Evolutionary conservation across 2,888 invertebrate genomes (phyloP).

Genomic region (Chorisops tibialis): DNA sequence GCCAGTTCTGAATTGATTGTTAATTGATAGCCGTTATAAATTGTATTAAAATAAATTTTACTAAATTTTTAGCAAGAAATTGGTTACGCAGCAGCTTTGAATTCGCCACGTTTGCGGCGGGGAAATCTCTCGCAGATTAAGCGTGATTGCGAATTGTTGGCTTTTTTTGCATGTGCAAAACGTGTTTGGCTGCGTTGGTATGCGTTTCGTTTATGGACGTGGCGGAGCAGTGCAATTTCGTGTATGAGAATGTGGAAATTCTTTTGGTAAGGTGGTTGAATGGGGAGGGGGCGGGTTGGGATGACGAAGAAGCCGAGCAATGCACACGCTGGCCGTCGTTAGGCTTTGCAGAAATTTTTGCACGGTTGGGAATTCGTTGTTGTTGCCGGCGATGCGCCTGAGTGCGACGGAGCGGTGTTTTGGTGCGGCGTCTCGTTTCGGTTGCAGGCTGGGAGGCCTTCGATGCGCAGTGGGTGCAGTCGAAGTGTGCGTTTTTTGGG

Average conservation of each 20-base stretch:
- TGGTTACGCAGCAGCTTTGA: too few relatives aligned
- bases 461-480: constrained; percentile 8
- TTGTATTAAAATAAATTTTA: too few relatives aligned
- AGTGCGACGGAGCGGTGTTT: background rate
- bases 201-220: constrained; percentile 17
- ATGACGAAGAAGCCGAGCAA: background rate
- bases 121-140: too few relatives aligned
- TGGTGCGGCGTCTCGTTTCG: constrained; percentile 7
- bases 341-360: background rate
- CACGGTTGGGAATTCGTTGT: background rate
- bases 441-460: background rate
- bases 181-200: constrained; percentile 22
- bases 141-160: too few relatives aligned
- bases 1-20: too few relatives aligned
- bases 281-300: background rate
- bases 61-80: too few relatives aligned
- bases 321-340: background rate
- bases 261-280: too few relatives aligned
- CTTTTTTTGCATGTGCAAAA: constrained; percentile 22
- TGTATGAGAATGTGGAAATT: too few relatives aligned
- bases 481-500: constrained; percentile 18
- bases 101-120: too few relatives aligned
- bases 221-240: too few relatives aligned
- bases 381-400: background rate
- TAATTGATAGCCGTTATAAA: too few relatives aligned